phyloP scores from a whole-genome alignment of 2,797 vertebrate species.

The Dicrostonyx torquatus region DNA sequence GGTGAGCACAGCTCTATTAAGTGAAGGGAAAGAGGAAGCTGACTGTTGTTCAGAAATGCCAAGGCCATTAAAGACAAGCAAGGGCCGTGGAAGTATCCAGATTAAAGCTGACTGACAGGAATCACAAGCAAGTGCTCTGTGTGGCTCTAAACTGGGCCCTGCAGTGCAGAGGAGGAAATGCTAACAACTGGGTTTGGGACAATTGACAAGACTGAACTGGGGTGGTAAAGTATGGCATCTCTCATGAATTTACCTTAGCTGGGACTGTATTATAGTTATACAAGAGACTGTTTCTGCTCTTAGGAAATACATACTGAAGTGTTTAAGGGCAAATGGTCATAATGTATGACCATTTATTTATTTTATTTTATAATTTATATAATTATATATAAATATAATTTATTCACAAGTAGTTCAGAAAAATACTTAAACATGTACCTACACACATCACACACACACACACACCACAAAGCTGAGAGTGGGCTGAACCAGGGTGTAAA shows the following conservation, averaged over 20 bases:
- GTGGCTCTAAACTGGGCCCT: not conserved
- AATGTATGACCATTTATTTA: not conserved
- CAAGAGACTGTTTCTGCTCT: conserved; percentile 16
- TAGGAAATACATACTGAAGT: not conserved
- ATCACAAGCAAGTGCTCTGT: too few species aligned
- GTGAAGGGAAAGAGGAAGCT: not conserved
- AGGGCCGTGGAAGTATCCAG: not conserved
- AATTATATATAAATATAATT: too few species aligned
- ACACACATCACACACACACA: not conserved
- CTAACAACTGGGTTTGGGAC: not conserved
- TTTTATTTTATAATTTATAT: too few species aligned
- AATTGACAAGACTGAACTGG: conserved; percentile 14
- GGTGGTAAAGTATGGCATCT: not conserved
- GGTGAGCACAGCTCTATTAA: not conserved
- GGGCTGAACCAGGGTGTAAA: not conserved
- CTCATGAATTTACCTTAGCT: not conserved
- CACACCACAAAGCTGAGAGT: not conserved
- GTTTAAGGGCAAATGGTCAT: conserved; percentile 6
- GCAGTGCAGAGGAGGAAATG: too few species aligned
- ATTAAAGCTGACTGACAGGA: not conserved
- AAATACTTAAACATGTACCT: not conserved
- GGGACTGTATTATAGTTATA: not conserved
- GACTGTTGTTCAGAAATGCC: not conserved
- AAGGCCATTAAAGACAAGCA: not conserved
- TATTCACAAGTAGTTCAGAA: conserved; percentile 2